Evolutionary conservation across 1,140 invertebrate species (phyloP), one percentile per base, ranked within the genome.

Genomic region (Drosophila teissieri): DNA sequence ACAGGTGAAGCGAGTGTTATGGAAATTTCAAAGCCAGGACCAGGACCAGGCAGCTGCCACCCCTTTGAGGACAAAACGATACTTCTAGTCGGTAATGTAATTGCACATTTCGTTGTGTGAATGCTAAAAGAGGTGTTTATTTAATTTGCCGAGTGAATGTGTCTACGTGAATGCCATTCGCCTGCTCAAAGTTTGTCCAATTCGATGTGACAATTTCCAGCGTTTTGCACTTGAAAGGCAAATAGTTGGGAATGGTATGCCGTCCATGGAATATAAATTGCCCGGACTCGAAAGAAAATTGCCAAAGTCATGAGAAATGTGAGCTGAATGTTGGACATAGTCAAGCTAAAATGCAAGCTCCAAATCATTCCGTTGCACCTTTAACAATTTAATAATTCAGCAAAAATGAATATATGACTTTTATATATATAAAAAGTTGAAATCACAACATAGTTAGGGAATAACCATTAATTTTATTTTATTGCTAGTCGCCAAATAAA

Each of bases 41-140:
- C 44, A 48, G 34, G 31, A 15, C 34, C 44, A 48, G 34, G 31
- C 39, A 14, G 11, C 15, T 39, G 37, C 12, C 36, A 31, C 36
- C 37, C 11, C 4, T 42, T 19, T 19, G 48, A 27, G 22, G 3
- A 15, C 15, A 24, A 65, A n/a, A 15, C 24, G 44, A 63, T 67
- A 44, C 72, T 48, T 22, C 17, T 40, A 46, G 49, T 75, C 36
- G 62, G 70, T 88, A 83, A 86, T 86, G 76, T 86, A 86, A 86
- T 86, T 86, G 79, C 83, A 88, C 78, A 88, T 68, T 86, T 72
- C 69, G 65, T 70, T 82, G 75, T 75, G 34, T 82, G 74, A 80
- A 88, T 82, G 79, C 73, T 34, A 85, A 86, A 68, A 54, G 72
- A 88, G 83, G 83, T 88, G 83, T 88, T 88, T 86, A 86, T 86